phyloP scores from a whole-genome alignment of 2,888 invertebrate genomes.

The Hoplodrina ambigua region DNA sequence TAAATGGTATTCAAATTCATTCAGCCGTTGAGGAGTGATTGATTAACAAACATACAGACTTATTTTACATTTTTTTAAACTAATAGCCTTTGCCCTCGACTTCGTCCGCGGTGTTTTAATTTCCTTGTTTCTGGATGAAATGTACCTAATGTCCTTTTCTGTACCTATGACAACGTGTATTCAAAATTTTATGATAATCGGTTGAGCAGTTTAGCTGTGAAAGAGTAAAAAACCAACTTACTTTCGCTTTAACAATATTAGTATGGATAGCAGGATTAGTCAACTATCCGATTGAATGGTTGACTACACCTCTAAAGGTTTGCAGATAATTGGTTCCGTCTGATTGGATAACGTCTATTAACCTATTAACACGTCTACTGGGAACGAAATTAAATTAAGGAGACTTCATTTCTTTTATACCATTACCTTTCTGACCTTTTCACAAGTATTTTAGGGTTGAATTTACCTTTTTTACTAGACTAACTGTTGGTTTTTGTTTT shows the following conservation, averaged over 20 bases:
- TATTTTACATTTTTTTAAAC: background rate
- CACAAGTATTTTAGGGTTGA: background rate
- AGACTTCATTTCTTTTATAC: slow-evolving; percentile 19
- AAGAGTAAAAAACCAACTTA: too few species aligned
- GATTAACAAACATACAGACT: background rate
- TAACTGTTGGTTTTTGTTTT: too few species aligned
- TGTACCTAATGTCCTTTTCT: too few species aligned
- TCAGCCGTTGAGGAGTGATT: background rate
- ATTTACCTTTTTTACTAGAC: background rate
- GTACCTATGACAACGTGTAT: too few species aligned
- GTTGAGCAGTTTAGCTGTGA: too few species aligned
- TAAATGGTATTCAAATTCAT: background rate
- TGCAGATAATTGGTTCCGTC: slow-evolving; percentile 57
- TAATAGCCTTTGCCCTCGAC: too few species aligned
- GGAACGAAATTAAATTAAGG: slow-evolving; percentile 33
- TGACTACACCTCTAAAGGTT: slow-evolving; percentile 57
- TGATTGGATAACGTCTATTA: slow-evolving; percentile 49
- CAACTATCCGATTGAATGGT: slow-evolving; percentile 54
- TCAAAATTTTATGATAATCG: too few species aligned
- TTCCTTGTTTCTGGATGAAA: too few species aligned
- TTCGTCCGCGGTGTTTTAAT: too few species aligned
- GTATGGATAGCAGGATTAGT: slow-evolving; percentile 35
- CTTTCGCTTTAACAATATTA: background rate
- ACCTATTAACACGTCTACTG: slow-evolving; percentile 47
- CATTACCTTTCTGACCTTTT: slow-evolving; percentile 10